phyloP scores from a whole-genome alignment of 2,888 invertebrate species.

The Agrotis segetum region DNA sequence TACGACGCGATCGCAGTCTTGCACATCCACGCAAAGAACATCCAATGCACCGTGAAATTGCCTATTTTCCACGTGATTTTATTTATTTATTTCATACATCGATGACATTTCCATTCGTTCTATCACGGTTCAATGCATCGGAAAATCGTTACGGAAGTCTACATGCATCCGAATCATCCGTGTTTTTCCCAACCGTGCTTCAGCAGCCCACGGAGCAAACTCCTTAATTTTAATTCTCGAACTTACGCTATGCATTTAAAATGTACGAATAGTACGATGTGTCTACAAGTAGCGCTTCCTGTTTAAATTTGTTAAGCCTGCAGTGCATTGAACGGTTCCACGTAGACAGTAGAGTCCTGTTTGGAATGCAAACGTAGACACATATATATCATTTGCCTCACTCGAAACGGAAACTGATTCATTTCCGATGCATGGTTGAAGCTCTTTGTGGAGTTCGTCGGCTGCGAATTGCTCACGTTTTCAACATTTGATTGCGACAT shows the following conservation, averaged over 20 bases:
- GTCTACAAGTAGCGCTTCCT: conserved; percentile 76
- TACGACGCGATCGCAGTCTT: conserved; percentile 72
- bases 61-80: conserved; percentile 90
- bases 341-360: conserved; percentile 74
- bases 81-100: conserved; percentile 90
- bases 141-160: conserved; percentile 73
- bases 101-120: conserved; percentile 85
- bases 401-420: conserved; percentile 89
- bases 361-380: conserved; percentile 73
- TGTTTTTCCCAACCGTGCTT: conserved; percentile 63
- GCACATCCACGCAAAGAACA: conserved; percentile 85
- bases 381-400: conserved; percentile 87
- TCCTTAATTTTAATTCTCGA: conserved; percentile 76
- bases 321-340: conserved; percentile 73
- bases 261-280: conserved; percentile 77
- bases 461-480: conserved; percentile 88
- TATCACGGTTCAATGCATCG: conserved; percentile 74
- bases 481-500: conserved; percentile 89
- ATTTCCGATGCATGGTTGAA: conserved; percentile 90
- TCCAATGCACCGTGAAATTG: conserved; percentile 90
- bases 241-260: conserved; percentile 78
- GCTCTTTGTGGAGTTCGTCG: conserved; percentile 89
- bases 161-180: conserved; percentile 61
- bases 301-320: conserved; percentile 71
- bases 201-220: conserved; percentile 62